A percentile compares a stretch with the other conserved stretches of the same genome.
Conservation (phyloP, 2,113 vertebrate genomes). For the Ploceus nigricollis region DNA sequence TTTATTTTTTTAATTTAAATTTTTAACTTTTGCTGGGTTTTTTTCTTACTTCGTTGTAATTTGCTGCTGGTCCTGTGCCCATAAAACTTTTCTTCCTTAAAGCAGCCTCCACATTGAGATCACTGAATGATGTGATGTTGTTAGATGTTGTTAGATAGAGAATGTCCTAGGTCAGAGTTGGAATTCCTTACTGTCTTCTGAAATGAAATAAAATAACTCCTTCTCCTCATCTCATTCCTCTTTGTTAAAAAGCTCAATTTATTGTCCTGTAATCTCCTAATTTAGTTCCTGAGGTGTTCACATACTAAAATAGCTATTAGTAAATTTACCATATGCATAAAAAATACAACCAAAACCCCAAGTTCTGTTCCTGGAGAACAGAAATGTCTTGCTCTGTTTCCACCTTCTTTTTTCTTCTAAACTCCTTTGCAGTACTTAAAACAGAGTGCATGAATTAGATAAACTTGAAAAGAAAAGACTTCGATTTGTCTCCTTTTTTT, state of each 20-base stretch:
- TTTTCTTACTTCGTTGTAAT: not conserved
- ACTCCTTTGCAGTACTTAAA: not conserved
- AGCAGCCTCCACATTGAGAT: not conserved
- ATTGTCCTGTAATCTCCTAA: not conserved
- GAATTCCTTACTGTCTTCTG: not conserved
- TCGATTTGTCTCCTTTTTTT: not conserved
- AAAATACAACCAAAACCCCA: not conserved
- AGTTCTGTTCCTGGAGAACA: not conserved
- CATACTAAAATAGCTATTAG: not conserved
- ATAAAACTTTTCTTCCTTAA: not conserved
- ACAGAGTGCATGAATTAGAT: not conserved
- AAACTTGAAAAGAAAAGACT: not conserved
- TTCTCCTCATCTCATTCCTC: not conserved
- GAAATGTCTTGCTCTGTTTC: not conserved
- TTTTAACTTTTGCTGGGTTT: not conserved
- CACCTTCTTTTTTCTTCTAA: not conserved
- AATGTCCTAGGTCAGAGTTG: not conserved
- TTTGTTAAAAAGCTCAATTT: not conserved
- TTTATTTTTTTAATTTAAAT: not conserved
- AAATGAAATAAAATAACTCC: not conserved
- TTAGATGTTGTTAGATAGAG: not conserved
- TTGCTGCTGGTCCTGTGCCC: not conserved
- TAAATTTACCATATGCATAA: not conserved
- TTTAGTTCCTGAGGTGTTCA: not conserved
- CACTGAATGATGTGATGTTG: not conserved